Evolutionary conservation across 2,797 vertebrate species (phyloP).

Genomic region (Sebastiscus albofasciatus): DNA sequence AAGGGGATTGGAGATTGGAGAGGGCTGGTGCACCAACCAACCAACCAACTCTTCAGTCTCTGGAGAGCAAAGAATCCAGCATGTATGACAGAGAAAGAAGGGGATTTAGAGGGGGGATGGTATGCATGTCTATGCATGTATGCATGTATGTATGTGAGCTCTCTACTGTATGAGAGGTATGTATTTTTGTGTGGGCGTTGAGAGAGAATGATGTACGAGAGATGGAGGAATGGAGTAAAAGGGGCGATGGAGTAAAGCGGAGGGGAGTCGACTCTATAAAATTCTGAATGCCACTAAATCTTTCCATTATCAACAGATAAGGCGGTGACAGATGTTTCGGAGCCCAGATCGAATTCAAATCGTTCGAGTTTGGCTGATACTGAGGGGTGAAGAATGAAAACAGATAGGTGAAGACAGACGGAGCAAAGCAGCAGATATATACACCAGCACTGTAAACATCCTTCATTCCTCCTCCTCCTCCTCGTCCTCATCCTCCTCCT

Average conservation of each 20-base stretch:
- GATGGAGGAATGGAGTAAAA: slow-evolving; percentile 25
- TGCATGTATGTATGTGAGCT: slow-evolving; percentile 2
- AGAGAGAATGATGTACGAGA: slow-evolving; percentile 27
- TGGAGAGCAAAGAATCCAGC: slow-evolving; percentile 22
- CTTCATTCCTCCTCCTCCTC: slow-evolving; percentile 20
- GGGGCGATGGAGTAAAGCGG: slow-evolving; percentile 20
- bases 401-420: slow-evolving; percentile 43
- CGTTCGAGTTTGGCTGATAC: slow-evolving; percentile 44
- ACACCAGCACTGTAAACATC: slow-evolving; percentile 48
- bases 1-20: slow-evolving; percentile 18
- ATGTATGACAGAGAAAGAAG: background rate
- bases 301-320: slow-evolving; percentile 67
- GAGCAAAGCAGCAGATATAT: slow-evolving; percentile 23
- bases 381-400: slow-evolving; percentile 44
- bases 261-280: slow-evolving; percentile 51
- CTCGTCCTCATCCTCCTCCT: background rate
- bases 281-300: slow-evolving; percentile 61
- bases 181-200: slow-evolving; percentile 43
- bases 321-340: slow-evolving; percentile 62
- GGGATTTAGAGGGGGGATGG: slow-evolving; percentile 27
- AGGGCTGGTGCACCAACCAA: slow-evolving; percentile 11
- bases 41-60: background rate
- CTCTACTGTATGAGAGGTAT: slow-evolving; percentile 3
- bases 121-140: slow-evolving; percentile 26
- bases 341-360: slow-evolving; percentile 59